These are phyloP conservation scores for Pterobdella sp. DNA, from an alignment of 2,888 invertebrate genomes.

Conservation along the genomic window DNA sequence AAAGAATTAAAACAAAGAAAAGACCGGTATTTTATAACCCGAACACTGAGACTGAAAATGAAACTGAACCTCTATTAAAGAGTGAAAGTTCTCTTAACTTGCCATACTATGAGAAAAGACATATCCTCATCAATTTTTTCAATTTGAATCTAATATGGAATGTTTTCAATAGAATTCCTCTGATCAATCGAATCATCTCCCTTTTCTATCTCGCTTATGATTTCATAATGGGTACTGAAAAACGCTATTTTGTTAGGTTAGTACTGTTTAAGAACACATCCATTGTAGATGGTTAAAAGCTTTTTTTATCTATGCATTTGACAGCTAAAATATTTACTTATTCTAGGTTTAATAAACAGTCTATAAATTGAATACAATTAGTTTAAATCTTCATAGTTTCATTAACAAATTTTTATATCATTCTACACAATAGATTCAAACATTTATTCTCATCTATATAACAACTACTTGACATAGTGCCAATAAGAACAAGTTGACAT, in stretches of 20 bases:
- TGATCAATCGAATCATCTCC: not conserved
- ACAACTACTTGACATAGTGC: too few relatives aligned
- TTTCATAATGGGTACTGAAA: not conserved
- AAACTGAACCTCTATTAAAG: not conserved
- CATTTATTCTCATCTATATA: too few relatives aligned
- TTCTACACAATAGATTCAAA: too few relatives aligned
- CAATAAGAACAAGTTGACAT: too few relatives aligned
- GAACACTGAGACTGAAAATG: not conserved
- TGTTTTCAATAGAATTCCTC: not conserved
- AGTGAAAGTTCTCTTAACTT: not conserved
- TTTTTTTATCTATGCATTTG: too few relatives aligned
- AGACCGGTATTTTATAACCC: not conserved
- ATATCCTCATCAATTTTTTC: constrained; percentile 12
- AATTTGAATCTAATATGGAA: not conserved
- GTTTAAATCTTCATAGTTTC: too few relatives aligned
- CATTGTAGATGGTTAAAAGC: too few relatives aligned
- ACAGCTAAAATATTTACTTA: too few relatives aligned
- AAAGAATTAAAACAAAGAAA: constrained; percentile 1
- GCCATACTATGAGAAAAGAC: not conserved
- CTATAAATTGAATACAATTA: too few relatives aligned
- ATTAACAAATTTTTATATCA: too few relatives aligned
- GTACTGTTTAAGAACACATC: too few relatives aligned
- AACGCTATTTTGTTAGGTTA: constrained; percentile 21
- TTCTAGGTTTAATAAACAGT: too few relatives aligned
- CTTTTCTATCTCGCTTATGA: not conserved